Percentiles rank a stretch among this genome's conserved stretches.
These are phyloP conservation scores for Pseudopleuronectes americanus DNA, from an alignment of 2,797 vertebrate species.

Conservation along the genomic window DNA sequence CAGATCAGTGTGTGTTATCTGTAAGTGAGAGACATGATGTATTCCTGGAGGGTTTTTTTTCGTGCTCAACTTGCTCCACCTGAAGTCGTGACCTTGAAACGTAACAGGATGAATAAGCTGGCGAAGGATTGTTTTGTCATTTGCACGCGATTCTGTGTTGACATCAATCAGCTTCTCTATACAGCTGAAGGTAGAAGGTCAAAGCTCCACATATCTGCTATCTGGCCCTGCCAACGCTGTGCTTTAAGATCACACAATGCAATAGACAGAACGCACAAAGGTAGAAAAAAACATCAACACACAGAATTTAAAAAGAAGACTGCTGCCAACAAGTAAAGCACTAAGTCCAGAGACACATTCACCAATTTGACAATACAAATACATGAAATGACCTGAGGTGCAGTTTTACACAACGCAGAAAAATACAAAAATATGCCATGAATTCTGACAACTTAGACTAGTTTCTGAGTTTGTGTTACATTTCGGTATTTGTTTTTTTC, in stretches of 20 bases:
- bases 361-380: not conserved
- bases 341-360: no score
- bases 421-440: no score
- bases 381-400: not conserved
- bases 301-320: not conserved
- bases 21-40: constrained; percentile 20
- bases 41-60: constrained; percentile 27
- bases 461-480: no score
- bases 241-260: not conserved
- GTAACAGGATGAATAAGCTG: constrained; percentile 35
- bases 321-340: not conserved
- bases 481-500: no score
- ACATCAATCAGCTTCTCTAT: constrained; percentile 41
- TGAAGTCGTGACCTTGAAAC: constrained; percentile 59
- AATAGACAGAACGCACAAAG: not conserved
- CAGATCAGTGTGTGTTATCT: constrained; percentile 37
- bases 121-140: constrained; percentile 19
- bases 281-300: not conserved
- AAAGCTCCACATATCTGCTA: not conserved
- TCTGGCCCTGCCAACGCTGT: not conserved
- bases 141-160: constrained; percentile 17
- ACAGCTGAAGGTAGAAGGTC: constrained; percentile 22
- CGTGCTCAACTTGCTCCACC: constrained; percentile 23
- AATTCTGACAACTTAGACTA: no score
- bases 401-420: no score